phyloP scores from a whole-genome alignment of 2,888 invertebrate genomes.

The Eristalis arbustorum region DNA sequence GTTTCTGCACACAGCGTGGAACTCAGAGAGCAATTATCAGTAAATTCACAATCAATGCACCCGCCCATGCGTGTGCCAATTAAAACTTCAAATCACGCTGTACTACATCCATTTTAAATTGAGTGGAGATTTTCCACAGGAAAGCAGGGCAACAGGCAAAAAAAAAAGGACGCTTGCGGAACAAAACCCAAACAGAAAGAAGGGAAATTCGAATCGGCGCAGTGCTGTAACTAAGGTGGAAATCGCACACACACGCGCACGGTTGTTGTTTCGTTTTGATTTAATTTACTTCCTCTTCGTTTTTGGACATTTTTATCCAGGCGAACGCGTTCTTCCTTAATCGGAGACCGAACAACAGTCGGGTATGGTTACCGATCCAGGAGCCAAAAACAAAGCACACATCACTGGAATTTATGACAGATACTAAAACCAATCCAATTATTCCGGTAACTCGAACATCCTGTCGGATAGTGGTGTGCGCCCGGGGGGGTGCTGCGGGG shows the following conservation, averaged over 20 bases:
- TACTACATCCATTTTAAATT: slow-evolving; percentile 60
- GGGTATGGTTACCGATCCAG: slow-evolving; percentile 54
- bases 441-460: slow-evolving; percentile 67
- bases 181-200: slow-evolving; percentile 12
- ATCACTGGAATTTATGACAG: slow-evolving; percentile 68
- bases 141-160: background rate
- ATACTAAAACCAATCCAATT: slow-evolving; percentile 70
- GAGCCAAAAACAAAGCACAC: slow-evolving; percentile 57
- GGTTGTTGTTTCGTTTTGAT: slow-evolving; percentile 39
- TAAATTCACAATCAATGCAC: slow-evolving; percentile 61
- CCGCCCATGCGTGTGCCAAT: slow-evolving; percentile 64
- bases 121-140: slow-evolving; percentile 46
- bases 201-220: slow-evolving; percentile 16
- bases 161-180: background rate
- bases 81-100: slow-evolving; percentile 63
- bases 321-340: slow-evolving; percentile 56
- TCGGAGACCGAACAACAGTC: slow-evolving; percentile 51
- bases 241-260: background rate
- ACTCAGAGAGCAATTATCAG: slow-evolving; percentile 61
- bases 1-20: background rate
- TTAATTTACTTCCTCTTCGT: slow-evolving; percentile 56
- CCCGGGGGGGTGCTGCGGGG: background rate
- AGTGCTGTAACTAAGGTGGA: slow-evolving; percentile 43
- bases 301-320: slow-evolving; percentile 58
- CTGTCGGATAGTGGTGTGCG: slow-evolving; percentile 24